phyloP scores from a whole-genome alignment of 2,113 vertebrate species.

The Spea bombifrons region DNA sequence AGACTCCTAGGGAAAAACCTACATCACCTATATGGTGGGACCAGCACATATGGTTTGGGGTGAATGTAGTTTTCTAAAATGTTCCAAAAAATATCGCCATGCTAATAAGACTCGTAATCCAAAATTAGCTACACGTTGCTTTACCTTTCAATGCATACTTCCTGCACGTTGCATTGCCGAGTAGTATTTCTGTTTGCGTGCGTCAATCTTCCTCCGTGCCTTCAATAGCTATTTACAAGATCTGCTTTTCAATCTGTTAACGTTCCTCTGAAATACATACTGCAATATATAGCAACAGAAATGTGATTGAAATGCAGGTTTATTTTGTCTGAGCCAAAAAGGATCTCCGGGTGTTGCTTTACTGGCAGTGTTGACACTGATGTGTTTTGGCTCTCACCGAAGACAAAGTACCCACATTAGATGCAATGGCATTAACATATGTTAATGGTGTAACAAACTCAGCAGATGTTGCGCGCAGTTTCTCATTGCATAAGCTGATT shows the following conservation, averaged over 20 bases:
- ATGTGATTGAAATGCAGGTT: slow-evolving; percentile 33
- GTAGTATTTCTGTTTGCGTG: no score
- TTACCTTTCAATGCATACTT: no score
- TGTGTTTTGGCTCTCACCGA: slow-evolving; percentile 47
- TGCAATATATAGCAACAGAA: slow-evolving; percentile 33
- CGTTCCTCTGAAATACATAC: slow-evolving; percentile 16
- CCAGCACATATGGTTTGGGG: no score
- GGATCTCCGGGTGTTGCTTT: slow-evolving; percentile 38
- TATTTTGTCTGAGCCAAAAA: slow-evolving; percentile 35
- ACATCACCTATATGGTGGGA: no score
- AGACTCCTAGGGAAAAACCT: no score
- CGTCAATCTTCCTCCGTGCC: no score
- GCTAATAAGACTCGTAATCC: no score
- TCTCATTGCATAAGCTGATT: slow-evolving; percentile 47
- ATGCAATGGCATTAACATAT: slow-evolving; percentile 49
- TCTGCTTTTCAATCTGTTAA: background rate
- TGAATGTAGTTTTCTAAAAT: no score
- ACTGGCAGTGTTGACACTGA: slow-evolving; percentile 44
- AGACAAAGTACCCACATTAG: slow-evolving; percentile 48
- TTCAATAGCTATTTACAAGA: background rate
- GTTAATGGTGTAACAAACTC: slow-evolving; percentile 46
- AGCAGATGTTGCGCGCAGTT: slow-evolving; percentile 44
- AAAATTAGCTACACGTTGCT: no score
- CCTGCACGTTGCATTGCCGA: no score
- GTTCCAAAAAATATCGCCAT: no score